Percentiles rank a stretch among this genome's conserved stretches.
These are phyloP conservation scores for Anguilla marmorata DNA, from an alignment of 2,797 vertebrate genomes.

Conservation along the genomic window DNA sequence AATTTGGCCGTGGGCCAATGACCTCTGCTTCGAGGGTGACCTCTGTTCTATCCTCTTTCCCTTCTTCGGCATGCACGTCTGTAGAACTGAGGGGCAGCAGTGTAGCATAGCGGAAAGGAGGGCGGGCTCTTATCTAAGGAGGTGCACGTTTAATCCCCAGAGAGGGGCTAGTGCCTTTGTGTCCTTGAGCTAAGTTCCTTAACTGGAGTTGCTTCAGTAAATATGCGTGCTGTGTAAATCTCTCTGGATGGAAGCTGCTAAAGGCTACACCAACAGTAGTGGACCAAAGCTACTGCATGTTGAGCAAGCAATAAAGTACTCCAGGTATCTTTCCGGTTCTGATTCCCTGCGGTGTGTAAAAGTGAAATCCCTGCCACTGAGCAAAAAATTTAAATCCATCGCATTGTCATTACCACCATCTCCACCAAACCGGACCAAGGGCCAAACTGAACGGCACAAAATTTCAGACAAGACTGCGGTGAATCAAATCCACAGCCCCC, in stretches of 20 bases:
- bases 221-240: neutral
- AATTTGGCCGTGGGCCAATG: neutral
- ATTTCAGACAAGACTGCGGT: neutral
- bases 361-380: neutral
- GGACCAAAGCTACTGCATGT: neutral
- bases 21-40: neutral
- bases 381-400: neutral
- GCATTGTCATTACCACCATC: neutral
- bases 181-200: too few species aligned
- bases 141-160: too few species aligned
- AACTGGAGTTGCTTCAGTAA: neutral
- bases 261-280: too few species aligned
- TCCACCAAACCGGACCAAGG: neutral
- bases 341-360: neutral
- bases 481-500: neutral
- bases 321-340: neutral
- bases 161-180: too few species aligned
- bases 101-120: too few species aligned
- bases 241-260: neutral
- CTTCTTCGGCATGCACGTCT: too few species aligned
- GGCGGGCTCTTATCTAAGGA: too few species aligned
- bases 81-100: too few species aligned
- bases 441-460: neutral
- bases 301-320: neutral
- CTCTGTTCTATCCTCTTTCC: neutral